Base-by-base conservation (phyloP, 2,113 vertebrate species). In the Heterotilapia buettikoferi region DNA sequence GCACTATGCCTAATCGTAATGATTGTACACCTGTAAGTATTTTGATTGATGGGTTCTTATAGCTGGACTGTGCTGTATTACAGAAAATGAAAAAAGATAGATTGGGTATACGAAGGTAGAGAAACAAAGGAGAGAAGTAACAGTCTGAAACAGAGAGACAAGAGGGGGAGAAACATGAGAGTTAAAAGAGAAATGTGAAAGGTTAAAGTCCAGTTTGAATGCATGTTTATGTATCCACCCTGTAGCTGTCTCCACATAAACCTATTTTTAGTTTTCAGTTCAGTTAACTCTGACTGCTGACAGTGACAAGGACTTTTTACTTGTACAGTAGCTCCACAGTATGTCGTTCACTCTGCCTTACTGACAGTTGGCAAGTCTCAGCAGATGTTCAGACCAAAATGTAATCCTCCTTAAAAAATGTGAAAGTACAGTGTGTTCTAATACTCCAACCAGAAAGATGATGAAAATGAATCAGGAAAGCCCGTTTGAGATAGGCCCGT, bases 21-120 rank as follows among this genome's bases (percentile, higher is more conserved):
- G 73, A 26, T 59, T 87, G 80, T 83, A 79, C 82, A 91, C 83
- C 84, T 91, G 86, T 66, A 85, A 83, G 87, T 84, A 66, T 76
- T 92, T 89, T 93, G 92, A 94, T 92, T 85, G 92, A 92, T 87
- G 68, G 56, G 56, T 73, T 31, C 61, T 83, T 50, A 43, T 66
- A 21, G 36, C 18, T 16, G 29, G 86, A 71, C 83, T 68, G 87
- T 56, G 45, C 21, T 78, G 10, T 78, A 52, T 78, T 78, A 3
- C 16, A 78, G 80, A 63, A 38, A 56, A 79, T 76, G 19, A 86
- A 18, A 83, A 59, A 47, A 52, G 43, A 21, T 19, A 33, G 26
- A 73, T n/a, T 33, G 43, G 31, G 36, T 52, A 9, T 43, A 29
- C 43, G 21, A 21, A 84, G n/a, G 56, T 14, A 56, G 14, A 61